Percentiles rank a stretch among this genome's conserved stretches.
phyloP scores from a whole-genome alignment of 1,140 invertebrate genomes.

The Diploscapter pachys region DNA sequence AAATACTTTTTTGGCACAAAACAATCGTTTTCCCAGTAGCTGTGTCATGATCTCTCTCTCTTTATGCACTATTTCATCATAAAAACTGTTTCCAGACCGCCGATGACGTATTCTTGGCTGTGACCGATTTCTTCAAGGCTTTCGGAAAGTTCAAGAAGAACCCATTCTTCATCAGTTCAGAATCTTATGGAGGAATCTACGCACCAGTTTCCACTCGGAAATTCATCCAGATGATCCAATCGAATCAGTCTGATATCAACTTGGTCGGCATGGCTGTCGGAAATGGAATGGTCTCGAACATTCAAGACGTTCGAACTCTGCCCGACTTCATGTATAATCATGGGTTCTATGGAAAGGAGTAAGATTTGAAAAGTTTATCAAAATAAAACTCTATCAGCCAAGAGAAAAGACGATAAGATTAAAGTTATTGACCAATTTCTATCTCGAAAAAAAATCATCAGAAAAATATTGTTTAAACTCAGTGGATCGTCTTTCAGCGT shows the following conservation, averaged over 20 bases:
- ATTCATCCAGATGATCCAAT: constrained; percentile 35
- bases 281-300: constrained; percentile 38
- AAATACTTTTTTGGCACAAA: neutral
- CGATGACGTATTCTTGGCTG: constrained; percentile 61
- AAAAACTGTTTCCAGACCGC: constrained; percentile 46
- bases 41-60: too few relatives aligned
- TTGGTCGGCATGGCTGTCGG: constrained; percentile 39
- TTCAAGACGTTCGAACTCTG: constrained; percentile 23
- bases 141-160: constrained; percentile 62
- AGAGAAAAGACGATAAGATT: constrained; percentile 7
- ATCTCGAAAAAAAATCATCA: too few relatives aligned
- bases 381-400: neutral
- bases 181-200: constrained; percentile 62
- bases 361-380: constrained; percentile 6
- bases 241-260: constrained; percentile 20
- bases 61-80: neutral
- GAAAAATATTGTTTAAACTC: too few relatives aligned
- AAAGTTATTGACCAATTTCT: too few relatives aligned
- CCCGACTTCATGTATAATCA: too few relatives aligned
- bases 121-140: constrained; percentile 63
- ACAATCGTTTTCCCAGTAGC: too few relatives aligned
- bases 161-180: constrained; percentile 62
- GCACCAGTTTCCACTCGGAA: constrained; percentile 47
- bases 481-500: constrained; percentile 12
- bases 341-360: constrained; percentile 45